A percentile compares a stretch with the other conserved stretches of the same genome.
Conservation (phyloP, 1,140 invertebrate genomes). For the Parapsyche elsis region DNA sequence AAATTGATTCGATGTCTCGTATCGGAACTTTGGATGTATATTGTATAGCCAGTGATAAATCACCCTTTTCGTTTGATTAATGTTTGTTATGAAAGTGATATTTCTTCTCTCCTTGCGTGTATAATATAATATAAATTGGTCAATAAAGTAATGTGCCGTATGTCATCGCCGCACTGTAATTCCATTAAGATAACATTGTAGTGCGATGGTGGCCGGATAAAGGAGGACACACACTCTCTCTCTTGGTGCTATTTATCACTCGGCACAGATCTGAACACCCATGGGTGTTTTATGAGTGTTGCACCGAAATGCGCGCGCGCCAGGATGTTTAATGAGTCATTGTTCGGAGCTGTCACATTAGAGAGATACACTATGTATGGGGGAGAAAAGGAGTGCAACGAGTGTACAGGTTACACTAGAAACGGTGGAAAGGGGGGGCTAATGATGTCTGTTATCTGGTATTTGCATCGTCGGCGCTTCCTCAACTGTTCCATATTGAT, state of each 20-base stretch:
- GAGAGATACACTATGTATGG: slow-evolving; percentile 45
- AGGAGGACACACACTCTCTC: not conserved
- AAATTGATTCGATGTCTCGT: slow-evolving; percentile 34
- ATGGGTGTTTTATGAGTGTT: not conserved
- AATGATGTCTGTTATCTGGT: slow-evolving; percentile 34
- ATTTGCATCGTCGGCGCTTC: not conserved
- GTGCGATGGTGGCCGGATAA: not conserved
- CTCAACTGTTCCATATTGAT: not conserved
- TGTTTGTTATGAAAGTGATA: slow-evolving; percentile 44
- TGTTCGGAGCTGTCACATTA: slow-evolving; percentile 52
- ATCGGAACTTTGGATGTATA: slow-evolving; percentile 19
- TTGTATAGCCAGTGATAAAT: slow-evolving; percentile 37
- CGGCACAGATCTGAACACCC: not conserved
- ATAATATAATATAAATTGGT: slow-evolving; percentile 43
- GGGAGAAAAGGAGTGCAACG: slow-evolving; percentile 33
- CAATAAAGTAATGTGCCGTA: slow-evolving; percentile 51
- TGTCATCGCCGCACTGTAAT: slow-evolving; percentile 48
- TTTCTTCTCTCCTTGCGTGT: slow-evolving; percentile 20
- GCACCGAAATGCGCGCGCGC: slow-evolving; percentile 9
- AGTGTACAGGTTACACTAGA: slow-evolving; percentile 21
- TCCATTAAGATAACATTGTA: slow-evolving; percentile 49
- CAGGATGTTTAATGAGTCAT: slow-evolving; percentile 49
- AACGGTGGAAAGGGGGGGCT: not conserved
- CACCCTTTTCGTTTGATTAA: slow-evolving; percentile 37
- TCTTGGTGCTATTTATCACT: not conserved